phyloP scores from a whole-genome alignment of 1,140 invertebrate genomes.

The Yoshiicerus persimilis region DNA sequence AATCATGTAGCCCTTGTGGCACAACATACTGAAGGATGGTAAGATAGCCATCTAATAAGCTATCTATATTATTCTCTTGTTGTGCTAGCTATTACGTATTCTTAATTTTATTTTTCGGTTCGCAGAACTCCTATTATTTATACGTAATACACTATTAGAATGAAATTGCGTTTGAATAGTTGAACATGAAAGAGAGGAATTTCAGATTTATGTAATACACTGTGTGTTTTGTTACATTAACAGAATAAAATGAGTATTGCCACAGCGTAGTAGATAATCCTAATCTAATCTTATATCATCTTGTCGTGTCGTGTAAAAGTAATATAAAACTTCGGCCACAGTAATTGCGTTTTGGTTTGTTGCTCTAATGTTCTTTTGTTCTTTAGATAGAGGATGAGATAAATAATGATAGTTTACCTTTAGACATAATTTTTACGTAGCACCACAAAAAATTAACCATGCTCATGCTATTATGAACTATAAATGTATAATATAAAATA shows the following conservation, averaged over 20 bases:
- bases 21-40: constrained; percentile 75
- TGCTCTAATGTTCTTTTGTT: not conserved
- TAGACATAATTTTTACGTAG: not conserved
- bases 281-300: not conserved
- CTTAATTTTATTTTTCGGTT: not conserved
- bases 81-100: not conserved
- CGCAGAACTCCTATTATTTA: not conserved
- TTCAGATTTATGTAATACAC: not conserved
- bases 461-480: not conserved
- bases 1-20: constrained; percentile 57
- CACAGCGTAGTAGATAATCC: not conserved
- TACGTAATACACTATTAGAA: not conserved
- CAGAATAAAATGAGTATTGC: not conserved
- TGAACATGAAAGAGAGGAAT: not conserved
- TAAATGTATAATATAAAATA: not conserved
- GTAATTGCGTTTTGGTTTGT: not conserved
- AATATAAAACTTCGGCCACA: not conserved
- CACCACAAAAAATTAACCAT: not conserved
- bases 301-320: not conserved
- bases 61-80: not conserved
- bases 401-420: not conserved
- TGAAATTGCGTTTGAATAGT: not conserved
- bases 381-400: not conserved
- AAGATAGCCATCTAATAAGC: constrained; percentile 50
- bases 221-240: not conserved